Evolutionary conservation across 37 sponge, comb jelly and placozoan genomes (phyloP).

Genomic region (Halisarca cf. caerulea): DNA sequence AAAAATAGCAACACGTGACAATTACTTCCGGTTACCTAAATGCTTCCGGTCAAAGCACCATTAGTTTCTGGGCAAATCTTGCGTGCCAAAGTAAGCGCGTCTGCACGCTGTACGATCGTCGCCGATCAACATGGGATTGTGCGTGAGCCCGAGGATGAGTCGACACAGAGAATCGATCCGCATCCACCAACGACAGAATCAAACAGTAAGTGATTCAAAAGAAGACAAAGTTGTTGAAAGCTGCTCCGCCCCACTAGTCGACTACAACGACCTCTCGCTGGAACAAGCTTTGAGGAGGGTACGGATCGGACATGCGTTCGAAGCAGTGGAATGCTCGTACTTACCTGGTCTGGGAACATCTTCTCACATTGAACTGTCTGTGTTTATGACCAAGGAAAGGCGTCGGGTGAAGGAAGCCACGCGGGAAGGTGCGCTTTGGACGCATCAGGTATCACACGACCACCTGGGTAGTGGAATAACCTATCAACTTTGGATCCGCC

Average conservation of each 20-base stretch:
- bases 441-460: background rate
- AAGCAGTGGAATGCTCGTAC: background rate
- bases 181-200: too few species aligned
- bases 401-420: too few species aligned
- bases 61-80: too few species aligned
- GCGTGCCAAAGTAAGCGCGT: too few species aligned
- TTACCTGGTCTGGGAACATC: background rate
- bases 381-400: background rate
- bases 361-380: background rate
- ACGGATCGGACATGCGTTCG: background rate
- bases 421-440: background rate
- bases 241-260: too few species aligned
- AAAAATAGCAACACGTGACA: slow-evolving; percentile 20
- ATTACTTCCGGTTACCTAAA: background rate
- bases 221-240: too few species aligned
- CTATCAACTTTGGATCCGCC: slow-evolving; percentile 19
- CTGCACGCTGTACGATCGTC: too few species aligned
- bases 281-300: background rate
- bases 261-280: background rate
- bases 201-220: too few species aligned
- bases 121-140: too few species aligned
- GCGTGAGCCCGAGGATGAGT: too few species aligned
- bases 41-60: background rate
- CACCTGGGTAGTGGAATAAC: background rate
- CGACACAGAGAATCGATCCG: too few species aligned